A percentile compares a stretch with the other conserved stretches of the same genome.
These are phyloP conservation scores for Bovichtus diacanthus DNA, from an alignment of 2,797 vertebrate genomes.

Conservation along the genomic window DNA sequence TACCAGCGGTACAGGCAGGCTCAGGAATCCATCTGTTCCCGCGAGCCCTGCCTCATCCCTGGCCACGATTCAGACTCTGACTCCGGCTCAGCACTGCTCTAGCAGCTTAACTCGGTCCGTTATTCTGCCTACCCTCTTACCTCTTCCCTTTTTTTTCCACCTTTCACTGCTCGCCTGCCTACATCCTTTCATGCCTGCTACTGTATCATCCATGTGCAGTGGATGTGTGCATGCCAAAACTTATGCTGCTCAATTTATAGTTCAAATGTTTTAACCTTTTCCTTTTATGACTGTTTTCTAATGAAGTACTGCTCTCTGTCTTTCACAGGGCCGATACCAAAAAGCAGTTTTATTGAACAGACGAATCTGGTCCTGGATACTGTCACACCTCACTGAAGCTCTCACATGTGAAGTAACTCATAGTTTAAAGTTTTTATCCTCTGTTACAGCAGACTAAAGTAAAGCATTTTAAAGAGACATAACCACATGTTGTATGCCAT, in stretches of 20 bases:
- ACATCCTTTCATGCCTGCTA: conserved; percentile 51
- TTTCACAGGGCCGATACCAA: conserved; percentile 70
- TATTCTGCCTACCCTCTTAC: conserved; percentile 49
- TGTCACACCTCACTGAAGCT: conserved; percentile 38
- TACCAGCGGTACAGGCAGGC: conserved; percentile 84
- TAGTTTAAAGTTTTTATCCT: conserved; percentile 16
- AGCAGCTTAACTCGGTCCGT: conserved; percentile 80
- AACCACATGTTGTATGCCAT: conserved; percentile 17
- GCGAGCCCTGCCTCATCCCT: conserved; percentile 64
- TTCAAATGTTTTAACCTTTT: conserved; percentile 9
- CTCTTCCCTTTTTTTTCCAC: conserved; percentile 43
- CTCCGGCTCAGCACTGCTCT: conserved; percentile 84
- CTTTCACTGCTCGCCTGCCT: conserved; percentile 52
- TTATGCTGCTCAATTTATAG: neutral
- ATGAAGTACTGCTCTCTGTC: conserved; percentile 22
- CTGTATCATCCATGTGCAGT: conserved; percentile 47
- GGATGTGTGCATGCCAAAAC: conserved; percentile 29
- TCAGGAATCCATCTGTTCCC: conserved; percentile 75
- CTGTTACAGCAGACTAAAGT: conserved; percentile 39
- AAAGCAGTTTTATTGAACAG: conserved; percentile 57
- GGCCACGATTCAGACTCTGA: conserved; percentile 80
- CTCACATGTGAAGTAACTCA: conserved; percentile 6
- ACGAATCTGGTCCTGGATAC: conserved; percentile 45
- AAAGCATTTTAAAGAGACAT: conserved; percentile 28
- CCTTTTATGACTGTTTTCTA: conserved; percentile 12